These are phyloP conservation scores for Decapterus maruadsi DNA, from an alignment of 2,797 vertebrate species.

Conservation along the genomic window DNA sequence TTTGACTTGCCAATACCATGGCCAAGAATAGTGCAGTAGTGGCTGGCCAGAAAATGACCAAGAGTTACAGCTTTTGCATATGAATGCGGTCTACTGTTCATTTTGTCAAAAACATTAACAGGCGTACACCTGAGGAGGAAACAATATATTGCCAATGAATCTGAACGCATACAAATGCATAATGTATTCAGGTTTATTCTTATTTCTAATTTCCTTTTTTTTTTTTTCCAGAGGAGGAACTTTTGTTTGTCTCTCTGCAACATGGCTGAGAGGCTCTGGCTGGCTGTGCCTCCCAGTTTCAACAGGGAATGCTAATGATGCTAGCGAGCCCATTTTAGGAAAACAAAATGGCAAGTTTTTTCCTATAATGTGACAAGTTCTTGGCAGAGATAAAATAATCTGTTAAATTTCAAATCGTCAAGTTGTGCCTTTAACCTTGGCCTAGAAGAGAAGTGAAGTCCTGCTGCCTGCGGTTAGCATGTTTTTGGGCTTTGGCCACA, in stretches of 20 bases:
- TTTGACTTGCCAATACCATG: constrained; percentile 45
- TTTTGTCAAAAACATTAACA: constrained; percentile 13
- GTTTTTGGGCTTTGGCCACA: constrained; percentile 74
- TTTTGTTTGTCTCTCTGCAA: not conserved
- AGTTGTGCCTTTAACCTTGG: constrained; percentile 57
- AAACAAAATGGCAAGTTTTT: constrained; percentile 49
- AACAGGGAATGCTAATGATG: constrained; percentile 46
- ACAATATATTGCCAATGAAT: not conserved
- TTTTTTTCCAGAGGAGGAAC: not conserved
- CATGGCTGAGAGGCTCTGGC: not conserved
- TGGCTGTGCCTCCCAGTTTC: constrained; percentile 29
- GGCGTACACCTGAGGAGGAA: not conserved
- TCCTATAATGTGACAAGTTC: constrained; percentile 55
- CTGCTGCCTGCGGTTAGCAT: constrained; percentile 60
- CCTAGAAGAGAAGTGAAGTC: constrained; percentile 42
- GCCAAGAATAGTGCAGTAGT: constrained; percentile 41
- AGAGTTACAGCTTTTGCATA: constrained; percentile 43
- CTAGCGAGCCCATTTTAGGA: constrained; percentile 34
- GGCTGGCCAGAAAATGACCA: constrained; percentile 50
- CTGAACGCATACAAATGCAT: not conserved
- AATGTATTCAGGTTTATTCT: constrained; percentile 24
- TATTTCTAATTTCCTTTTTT: constrained; percentile 1
- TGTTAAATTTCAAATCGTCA: constrained; percentile 61
- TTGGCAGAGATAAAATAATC: constrained; percentile 48
- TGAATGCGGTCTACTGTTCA: constrained; percentile 42